A percentile compares a stretch with the other conserved stretches of the same genome.
Evolutionary conservation across 2,888 invertebrate genomes (phyloP).

Genomic region (Desoria tigrina): DNA sequence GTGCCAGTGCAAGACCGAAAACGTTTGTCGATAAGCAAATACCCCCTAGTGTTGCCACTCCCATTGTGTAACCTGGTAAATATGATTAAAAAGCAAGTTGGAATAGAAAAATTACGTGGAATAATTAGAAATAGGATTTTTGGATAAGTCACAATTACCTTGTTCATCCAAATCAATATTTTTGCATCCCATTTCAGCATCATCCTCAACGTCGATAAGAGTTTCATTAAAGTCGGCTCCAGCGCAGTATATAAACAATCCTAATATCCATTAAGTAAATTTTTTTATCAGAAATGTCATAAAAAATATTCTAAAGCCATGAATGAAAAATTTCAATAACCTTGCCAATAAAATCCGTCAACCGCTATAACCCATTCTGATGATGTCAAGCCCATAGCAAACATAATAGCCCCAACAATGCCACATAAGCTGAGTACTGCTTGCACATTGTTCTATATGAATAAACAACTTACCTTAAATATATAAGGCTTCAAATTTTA

Average conservation of each 20-base stretch:
- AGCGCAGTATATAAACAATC: slow-evolving; percentile 44
- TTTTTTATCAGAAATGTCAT: background rate
- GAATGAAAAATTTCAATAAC: slow-evolving; percentile 14
- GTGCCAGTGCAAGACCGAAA: slow-evolving; percentile 40
- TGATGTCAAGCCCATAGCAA: slow-evolving; percentile 41
- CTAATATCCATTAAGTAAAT: too few species aligned
- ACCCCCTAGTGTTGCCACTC: slow-evolving; percentile 36
- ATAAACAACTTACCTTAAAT: background rate
- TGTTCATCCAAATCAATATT: slow-evolving; percentile 46
- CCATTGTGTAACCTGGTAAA: slow-evolving; percentile 47
- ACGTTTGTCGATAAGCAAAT: slow-evolving; percentile 38
- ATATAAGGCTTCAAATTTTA: slow-evolving; percentile 13
- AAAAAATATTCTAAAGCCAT: background rate
- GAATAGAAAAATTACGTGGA: too few species aligned
- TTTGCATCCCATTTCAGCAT: slow-evolving; percentile 32
- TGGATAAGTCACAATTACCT: slow-evolving; percentile 28
- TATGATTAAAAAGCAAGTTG: background rate
- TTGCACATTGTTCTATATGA: slow-evolving; percentile 27
- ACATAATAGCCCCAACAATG: slow-evolving; percentile 31
- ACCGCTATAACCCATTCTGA: slow-evolving; percentile 46
- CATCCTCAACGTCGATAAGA: slow-evolving; percentile 21
- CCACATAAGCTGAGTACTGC: slow-evolving; percentile 30
- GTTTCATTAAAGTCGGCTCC: slow-evolving; percentile 39
- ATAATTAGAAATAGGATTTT: too few species aligned
- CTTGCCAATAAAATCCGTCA: slow-evolving; percentile 44